Evolutionary conservation across 2,888 invertebrate genomes (phyloP).

Genomic region (Halictus ligatus): DNA sequence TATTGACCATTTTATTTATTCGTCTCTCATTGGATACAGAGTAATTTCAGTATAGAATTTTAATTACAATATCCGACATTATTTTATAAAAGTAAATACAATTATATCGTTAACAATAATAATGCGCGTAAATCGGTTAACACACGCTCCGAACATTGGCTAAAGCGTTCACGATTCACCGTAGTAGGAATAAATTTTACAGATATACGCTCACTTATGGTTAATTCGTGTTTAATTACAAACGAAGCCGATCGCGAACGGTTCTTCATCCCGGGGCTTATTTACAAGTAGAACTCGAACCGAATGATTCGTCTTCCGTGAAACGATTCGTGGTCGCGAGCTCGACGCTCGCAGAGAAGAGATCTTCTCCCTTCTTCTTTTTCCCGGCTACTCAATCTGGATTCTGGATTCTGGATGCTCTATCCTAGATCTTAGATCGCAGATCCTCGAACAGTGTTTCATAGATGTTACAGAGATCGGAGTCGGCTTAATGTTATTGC

Average conservation of each 20-base stretch:
- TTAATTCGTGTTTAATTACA: slow-evolving; percentile 44
- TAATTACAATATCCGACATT: slow-evolving; percentile 61
- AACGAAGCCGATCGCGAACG: slow-evolving; percentile 42
- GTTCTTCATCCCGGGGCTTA: slow-evolving; percentile 35
- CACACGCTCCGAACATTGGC: slow-evolving; percentile 61
- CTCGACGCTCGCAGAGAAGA: slow-evolving; percentile 18
- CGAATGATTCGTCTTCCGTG: slow-evolving; percentile 20
- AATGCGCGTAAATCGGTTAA: slow-evolving; percentile 61
- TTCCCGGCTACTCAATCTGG: not conserved
- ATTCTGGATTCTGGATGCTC: not conserved
- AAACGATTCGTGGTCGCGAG: slow-evolving; percentile 15
- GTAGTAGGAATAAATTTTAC: slow-evolving; percentile 54
- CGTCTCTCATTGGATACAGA: slow-evolving; percentile 61
- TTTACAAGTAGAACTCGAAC: slow-evolving; percentile 39
- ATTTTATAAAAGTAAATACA: slow-evolving; percentile 64
- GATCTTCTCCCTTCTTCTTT: not conserved
- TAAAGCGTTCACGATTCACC: slow-evolving; percentile 61
- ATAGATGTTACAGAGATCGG: not conserved
- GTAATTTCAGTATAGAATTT: slow-evolving; percentile 60
- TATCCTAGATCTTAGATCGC: not conserved
- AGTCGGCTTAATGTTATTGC: not conserved
- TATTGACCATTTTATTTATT: slow-evolving; percentile 58
- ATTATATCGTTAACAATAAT: slow-evolving; percentile 63
- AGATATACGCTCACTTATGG: slow-evolving; percentile 48
- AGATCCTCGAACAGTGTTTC: not conserved